A percentile compares a stretch with the other conserved stretches of the same genome.
These are phyloP conservation scores for Atractosteus spatula DNA, from an alignment of 2,113 vertebrate genomes.

Conservation along the genomic window DNA sequence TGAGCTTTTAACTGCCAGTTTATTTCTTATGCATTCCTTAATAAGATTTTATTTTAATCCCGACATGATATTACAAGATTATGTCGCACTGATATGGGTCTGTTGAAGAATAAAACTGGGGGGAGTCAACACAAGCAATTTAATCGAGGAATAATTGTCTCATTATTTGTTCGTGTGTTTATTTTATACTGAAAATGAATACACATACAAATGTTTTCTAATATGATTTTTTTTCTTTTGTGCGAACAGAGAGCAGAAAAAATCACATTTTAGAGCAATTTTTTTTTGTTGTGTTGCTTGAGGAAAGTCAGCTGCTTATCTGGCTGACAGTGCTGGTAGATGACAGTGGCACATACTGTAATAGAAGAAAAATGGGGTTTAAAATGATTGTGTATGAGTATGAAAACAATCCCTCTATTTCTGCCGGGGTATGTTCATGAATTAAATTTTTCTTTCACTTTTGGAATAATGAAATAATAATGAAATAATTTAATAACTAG, in stretches of 20 bases:
- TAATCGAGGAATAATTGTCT: conserved; percentile 59
- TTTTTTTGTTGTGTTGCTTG: neutral
- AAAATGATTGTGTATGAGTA: too few species aligned
- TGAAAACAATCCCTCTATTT: too few species aligned
- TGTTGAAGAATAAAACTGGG: conserved; percentile 34
- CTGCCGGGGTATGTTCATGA: too few species aligned
- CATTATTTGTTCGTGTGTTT: conserved; percentile 21
- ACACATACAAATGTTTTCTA: neutral
- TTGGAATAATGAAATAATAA: too few species aligned
- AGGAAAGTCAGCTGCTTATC: neutral
- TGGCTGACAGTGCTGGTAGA: neutral
- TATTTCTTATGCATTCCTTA: conserved; percentile 35
- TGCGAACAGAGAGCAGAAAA: neutral
- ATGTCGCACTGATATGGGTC: conserved; percentile 26
- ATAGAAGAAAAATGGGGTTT: too few species aligned
- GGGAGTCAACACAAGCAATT: conserved; percentile 40
- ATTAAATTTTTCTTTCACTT: too few species aligned
- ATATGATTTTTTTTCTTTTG: neutral
- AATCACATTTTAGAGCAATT: neutral
- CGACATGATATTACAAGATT: conserved; percentile 62
- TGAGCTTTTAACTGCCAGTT: conserved; percentile 19
- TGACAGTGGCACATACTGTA: too few species aligned
- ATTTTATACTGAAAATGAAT: conserved; percentile 25
- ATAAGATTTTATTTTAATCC: conserved; percentile 67
- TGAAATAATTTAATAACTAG: too few species aligned